These are phyloP conservation scores for Urocyon cinereoargenteus DNA, from an alignment of 2,797 vertebrate genomes.

Conservation along the genomic window DNA sequence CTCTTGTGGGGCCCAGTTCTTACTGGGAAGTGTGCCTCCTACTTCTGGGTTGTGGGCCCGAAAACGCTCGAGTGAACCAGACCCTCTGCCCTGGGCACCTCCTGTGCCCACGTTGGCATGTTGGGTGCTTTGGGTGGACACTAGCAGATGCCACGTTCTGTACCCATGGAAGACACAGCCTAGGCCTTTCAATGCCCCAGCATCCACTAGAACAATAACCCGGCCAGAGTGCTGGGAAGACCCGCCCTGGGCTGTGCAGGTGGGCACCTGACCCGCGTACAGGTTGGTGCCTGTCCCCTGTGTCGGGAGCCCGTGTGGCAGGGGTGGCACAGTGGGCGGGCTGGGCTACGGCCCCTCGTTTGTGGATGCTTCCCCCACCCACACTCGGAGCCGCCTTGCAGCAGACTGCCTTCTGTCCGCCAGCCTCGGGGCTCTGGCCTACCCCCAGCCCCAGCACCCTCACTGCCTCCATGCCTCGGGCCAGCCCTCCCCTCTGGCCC, in stretches of 20 bases:
- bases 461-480: not conserved
- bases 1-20: not conserved
- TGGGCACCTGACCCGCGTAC: not conserved
- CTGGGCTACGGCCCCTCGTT: not conserved
- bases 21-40: too few species aligned
- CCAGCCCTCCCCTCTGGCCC: not conserved
- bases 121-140: not conserved
- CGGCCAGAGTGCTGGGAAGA: not conserved
- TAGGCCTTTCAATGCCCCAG: not conserved
- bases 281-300: not conserved
- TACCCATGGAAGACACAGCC: not conserved
- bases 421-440: too few species aligned
- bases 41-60: not conserved
- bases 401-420: not conserved
- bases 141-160: not conserved
- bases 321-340: not conserved
- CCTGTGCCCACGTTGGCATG: accelerated
- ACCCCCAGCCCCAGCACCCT: not conserved
- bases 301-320: not conserved
- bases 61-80: not conserved
- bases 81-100: not conserved
- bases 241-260: not conserved
- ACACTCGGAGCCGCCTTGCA: not conserved
- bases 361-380: too few species aligned
- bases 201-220: not conserved